Evolutionary conservation across 2,888 invertebrate species (phyloP).

Genomic region (Bedellia somnulentella): DNA sequence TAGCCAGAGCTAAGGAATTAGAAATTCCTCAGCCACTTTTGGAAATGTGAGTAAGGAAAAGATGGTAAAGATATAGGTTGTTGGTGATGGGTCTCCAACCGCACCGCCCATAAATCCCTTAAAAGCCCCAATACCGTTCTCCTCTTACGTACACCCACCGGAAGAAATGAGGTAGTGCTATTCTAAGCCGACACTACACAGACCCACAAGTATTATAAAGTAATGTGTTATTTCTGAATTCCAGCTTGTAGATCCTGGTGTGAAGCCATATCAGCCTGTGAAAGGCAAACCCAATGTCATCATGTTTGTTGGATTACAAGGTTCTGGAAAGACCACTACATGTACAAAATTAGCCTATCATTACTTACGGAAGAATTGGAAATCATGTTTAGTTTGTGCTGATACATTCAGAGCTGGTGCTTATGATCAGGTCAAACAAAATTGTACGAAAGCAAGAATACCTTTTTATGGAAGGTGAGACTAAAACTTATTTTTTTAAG

Average conservation of each 20-base stretch:
- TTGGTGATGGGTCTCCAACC: no score
- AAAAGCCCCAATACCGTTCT: no score
- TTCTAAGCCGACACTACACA: no score
- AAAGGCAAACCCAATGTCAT: slow-evolving; percentile 95
- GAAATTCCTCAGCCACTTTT: no score
- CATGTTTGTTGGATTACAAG: slow-evolving; percentile 99
- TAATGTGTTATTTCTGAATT: no score
- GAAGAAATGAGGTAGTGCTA: no score
- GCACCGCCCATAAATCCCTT: no score
- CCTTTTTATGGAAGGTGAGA: slow-evolving; percentile 95
- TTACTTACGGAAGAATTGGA: slow-evolving; percentile 99
- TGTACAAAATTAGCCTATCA: slow-evolving; percentile 99
- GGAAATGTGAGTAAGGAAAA: no score
- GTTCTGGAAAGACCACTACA: slow-evolving; percentile 98
- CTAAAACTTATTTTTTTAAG: background rate
- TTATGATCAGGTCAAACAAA: slow-evolving; percentile 99
- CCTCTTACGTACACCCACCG: no score
- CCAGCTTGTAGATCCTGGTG: slow-evolving; percentile 94
- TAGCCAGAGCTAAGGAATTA: no score
- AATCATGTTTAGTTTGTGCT: slow-evolving; percentile 96
- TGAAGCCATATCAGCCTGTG: slow-evolving; percentile 93
- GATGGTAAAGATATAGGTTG: no score
- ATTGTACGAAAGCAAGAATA: slow-evolving; percentile 97
- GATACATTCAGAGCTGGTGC: slow-evolving; percentile 99
- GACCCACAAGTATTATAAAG: no score